A percentile compares a stretch with the other conserved stretches of the same genome.
Conservation (phyloP, 2,888 invertebrate genomes). For the Xanthia togata region DNA sequence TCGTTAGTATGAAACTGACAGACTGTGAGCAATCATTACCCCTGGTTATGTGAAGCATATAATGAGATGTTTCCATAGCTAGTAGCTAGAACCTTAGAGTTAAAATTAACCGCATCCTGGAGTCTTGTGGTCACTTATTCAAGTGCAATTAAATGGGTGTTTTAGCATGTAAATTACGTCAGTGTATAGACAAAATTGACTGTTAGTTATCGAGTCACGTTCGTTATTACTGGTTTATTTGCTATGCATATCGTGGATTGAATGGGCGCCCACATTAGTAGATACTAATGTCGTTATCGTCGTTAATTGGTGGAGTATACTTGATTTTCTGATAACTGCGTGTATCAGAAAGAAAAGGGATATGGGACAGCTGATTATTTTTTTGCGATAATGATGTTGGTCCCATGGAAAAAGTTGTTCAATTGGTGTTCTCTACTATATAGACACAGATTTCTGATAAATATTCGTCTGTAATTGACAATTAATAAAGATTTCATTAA, state of each 20-base stretch:
- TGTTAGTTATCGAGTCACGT: constrained; percentile 26
- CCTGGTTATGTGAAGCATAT: constrained; percentile 12
- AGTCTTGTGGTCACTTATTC: constrained; percentile 54
- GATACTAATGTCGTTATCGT: neutral
- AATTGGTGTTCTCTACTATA: no score
- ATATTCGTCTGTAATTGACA: no score
- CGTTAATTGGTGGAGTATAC: neutral
- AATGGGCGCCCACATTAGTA: constrained; percentile 2
- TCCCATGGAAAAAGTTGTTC: no score
- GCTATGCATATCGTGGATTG: constrained; percentile 3
- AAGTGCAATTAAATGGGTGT: constrained; percentile 36
- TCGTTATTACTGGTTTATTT: constrained; percentile 24
- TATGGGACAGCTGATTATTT: no score
- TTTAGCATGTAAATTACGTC: constrained; percentile 26
- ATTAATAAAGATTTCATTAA: no score
- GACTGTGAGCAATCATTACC: constrained; percentile 16
- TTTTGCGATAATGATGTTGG: no score
- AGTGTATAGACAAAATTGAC: constrained; percentile 1
- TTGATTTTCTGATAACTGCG: neutral
- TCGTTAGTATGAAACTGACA: no score
- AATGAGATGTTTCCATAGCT: constrained; percentile 18
- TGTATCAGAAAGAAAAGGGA: no score
- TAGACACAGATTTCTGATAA: no score
- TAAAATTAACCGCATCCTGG: constrained; percentile 68
- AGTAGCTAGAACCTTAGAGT: constrained; percentile 24